Evolutionary conservation across 2,888 invertebrate genomes (phyloP), one percentile per base, ranked within the genome.

Genomic region (Melinopterus prodromus): DNA sequence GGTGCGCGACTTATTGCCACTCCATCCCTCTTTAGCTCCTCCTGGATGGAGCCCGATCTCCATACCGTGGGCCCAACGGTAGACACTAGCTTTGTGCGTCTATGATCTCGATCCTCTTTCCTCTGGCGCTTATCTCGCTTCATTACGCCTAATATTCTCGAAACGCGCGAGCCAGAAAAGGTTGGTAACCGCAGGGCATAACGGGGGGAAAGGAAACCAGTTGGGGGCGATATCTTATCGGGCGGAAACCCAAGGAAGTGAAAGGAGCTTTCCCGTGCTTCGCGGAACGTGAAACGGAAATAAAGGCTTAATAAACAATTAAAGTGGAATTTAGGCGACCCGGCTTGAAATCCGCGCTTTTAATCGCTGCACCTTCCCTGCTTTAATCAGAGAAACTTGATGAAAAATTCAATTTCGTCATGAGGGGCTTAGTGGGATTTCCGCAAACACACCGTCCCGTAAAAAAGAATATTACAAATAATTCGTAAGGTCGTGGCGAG

Each of bases 51-150:
- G 53, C 9, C 53, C 7, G 53, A 53, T 53, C 53, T 53, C 53
- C 53, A 53, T 53, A 53, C 53, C 53, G 53, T 53, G 12, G 53
- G 53, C 53, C 7, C 12, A 12, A 53, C 53, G 53, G 53, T 53
- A 53, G 53, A 53, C 53, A 53, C 53, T 53, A 53, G 53, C 53
- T 53, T 53, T 53, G 53, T 53, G 53, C 53, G 53, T 53, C 53
- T 53, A 53, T 53, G 53, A 53, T 53, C 53, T 53, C 53, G 53
- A 53, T 53, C 53, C 53, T 53, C 53, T 53, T 53, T 53, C 53
- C 53, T 53, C 53, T 9, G 53, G 53, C 53, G 53, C 53, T 53
- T 53, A 53, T 53, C 53, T 53, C 53, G 53, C 53, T 53, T 53
- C 53, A 53, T 53, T 53, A 53, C 53, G 53, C 12, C 53, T 53